A percentile compares a stretch with the other conserved stretches of the same genome.
These are phyloP conservation scores for Masticophis lateralis DNA, from an alignment of 2,797 vertebrate genomes.

Conservation along the genomic window DNA sequence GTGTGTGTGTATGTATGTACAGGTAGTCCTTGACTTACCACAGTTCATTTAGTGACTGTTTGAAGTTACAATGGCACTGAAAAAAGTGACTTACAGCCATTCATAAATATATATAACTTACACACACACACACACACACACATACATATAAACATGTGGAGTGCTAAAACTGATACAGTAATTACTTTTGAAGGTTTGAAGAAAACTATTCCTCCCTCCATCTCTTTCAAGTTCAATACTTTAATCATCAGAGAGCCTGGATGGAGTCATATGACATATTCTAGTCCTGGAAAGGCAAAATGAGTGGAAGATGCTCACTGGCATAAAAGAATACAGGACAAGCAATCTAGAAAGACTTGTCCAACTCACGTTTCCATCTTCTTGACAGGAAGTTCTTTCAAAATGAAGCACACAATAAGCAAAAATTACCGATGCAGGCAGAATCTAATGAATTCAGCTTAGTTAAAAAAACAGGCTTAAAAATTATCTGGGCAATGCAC, in stretches of 20 bases:
- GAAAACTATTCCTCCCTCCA: background rate
- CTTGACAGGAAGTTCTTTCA: background rate
- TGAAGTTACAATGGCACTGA: too few relatives aligned
- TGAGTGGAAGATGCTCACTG: conserved; percentile 48
- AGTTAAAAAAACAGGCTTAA: background rate
- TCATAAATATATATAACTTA: too few relatives aligned
- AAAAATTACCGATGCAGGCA: background rate
- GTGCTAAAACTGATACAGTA: background rate
- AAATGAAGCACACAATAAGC: background rate
- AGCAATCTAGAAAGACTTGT: conserved; percentile 33
- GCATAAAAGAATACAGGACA: conserved; percentile 52
- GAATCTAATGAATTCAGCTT: background rate
- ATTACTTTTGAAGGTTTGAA: background rate
- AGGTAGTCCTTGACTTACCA: too few relatives aligned
- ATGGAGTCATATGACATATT: conserved; percentile 45
- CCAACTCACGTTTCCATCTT: conserved; percentile 22
- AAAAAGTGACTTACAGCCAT: too few relatives aligned
- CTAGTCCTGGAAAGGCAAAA: conserved; percentile 57
- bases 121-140: too few relatives aligned
- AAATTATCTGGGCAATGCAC: background rate
- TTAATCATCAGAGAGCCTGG: conserved; percentile 25
- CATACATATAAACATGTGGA: too few relatives aligned
- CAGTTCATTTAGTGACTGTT: too few relatives aligned
- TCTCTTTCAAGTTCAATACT: background rate
- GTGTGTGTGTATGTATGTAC: too few relatives aligned